Conservation (phyloP, 2,888 invertebrate species). For the Epistrophe eligans region DNA sequence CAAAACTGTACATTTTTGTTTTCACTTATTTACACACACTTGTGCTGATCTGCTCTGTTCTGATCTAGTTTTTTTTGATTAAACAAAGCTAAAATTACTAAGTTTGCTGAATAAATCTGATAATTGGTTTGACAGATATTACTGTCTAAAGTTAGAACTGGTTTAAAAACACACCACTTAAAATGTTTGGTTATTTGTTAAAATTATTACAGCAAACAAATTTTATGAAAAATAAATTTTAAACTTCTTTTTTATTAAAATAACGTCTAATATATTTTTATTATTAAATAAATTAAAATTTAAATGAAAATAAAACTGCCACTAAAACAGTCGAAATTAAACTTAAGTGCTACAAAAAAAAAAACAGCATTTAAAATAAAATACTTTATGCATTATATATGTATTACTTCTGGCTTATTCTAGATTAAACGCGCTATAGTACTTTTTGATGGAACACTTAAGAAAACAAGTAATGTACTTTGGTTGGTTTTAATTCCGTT, state of each 20-base stretch:
- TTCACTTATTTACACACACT: too few relatives aligned
- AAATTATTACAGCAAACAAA: too few relatives aligned
- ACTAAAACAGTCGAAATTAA: neutral
- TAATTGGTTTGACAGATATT: too few relatives aligned
- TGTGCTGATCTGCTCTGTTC: too few relatives aligned
- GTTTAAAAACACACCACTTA: too few relatives aligned
- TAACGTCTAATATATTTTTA: neutral
- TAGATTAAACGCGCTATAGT: neutral
- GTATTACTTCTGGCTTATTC: neutral
- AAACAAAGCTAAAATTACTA: too few relatives aligned
- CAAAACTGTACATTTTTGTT: too few relatives aligned
- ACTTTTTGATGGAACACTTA: conserved; percentile 24
- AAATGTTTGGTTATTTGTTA: too few relatives aligned
- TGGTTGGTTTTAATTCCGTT: conserved; percentile 24
- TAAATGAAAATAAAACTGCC: neutral
- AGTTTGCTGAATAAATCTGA: too few relatives aligned
- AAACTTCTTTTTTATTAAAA: neutral
- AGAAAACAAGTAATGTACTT: conserved; percentile 18
- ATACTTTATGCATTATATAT: neutral
- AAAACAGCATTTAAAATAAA: neutral
- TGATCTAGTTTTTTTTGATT: too few relatives aligned
- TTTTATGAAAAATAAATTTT: neutral
- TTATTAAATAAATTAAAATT: neutral
- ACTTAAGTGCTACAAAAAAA: neutral
- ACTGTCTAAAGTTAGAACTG: too few relatives aligned